Evolutionary conservation across 2,113 vertebrate species (phyloP).

Genomic region (Blennius ocellaris): DNA sequence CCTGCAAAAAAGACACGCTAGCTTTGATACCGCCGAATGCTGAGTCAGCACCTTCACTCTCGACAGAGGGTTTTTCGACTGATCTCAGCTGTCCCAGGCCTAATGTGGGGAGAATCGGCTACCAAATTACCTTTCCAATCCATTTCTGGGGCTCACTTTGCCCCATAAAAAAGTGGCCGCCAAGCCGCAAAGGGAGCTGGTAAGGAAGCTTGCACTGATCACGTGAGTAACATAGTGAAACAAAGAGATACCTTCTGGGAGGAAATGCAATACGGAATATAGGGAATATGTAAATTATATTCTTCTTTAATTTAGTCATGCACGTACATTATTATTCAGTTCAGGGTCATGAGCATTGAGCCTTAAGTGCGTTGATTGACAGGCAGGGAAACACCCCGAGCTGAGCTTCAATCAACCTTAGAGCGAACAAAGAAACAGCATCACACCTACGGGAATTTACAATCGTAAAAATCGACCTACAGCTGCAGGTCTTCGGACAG

Average conservation of each 20-base stretch:
- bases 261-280: constrained; percentile 25
- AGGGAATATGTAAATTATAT: too few species aligned
- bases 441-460: constrained; percentile 46
- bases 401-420: constrained; percentile 24
- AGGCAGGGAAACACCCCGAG: constrained; percentile 40
- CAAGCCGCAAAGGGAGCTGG: constrained; percentile 45
- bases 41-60: constrained; percentile 71
- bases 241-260: constrained; percentile 3
- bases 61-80: constrained; percentile 61
- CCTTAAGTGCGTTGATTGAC: constrained; percentile 38
- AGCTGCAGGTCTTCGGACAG: constrained; percentile 21
- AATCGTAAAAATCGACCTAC: constrained; percentile 42
- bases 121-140: constrained; percentile 69
- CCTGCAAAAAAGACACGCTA: constrained; percentile 66
- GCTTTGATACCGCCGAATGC: constrained; percentile 72
- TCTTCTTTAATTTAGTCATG: neutral
- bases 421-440: constrained; percentile 49
- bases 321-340: constrained; percentile 26
- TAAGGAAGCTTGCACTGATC: constrained; percentile 41
- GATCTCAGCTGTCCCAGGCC: constrained; percentile 64
- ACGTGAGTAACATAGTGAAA: constrained; percentile 39
- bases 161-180: constrained; percentile 57
- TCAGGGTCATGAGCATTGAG: constrained; percentile 40
- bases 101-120: constrained; percentile 66
- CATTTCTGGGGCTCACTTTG: constrained; percentile 62